phyloP scores from a whole-genome alignment of 2,797 vertebrate species.

The Microctenopoma steveboyesi region DNA sequence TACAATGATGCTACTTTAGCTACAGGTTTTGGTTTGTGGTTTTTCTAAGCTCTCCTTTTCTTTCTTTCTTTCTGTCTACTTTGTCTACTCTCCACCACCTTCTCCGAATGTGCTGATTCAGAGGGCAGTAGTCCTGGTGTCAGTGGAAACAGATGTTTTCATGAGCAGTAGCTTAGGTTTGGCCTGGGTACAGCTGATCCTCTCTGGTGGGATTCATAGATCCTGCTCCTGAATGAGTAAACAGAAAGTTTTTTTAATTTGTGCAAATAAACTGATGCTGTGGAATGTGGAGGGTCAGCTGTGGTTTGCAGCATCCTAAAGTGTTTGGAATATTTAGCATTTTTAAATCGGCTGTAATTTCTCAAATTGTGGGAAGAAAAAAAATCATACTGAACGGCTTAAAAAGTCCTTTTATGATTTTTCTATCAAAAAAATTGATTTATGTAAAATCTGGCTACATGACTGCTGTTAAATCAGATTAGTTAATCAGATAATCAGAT shows the following conservation, averaged over 20 bases:
- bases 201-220: constrained; percentile 6
- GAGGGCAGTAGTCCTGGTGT: constrained; percentile 12
- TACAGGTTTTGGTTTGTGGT: neutral
- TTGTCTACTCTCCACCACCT: neutral
- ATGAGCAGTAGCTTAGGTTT: constrained; percentile 6
- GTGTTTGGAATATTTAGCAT: too few relatives aligned
- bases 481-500: too few relatives aligned
- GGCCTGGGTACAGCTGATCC: constrained; percentile 18
- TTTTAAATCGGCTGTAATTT: too few relatives aligned
- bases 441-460: too few relatives aligned
- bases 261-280: neutral
- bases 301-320: constrained; percentile 4
- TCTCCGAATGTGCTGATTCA: constrained; percentile 41
- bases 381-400: too few relatives aligned
- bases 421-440: too few relatives aligned
- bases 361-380: too few relatives aligned
- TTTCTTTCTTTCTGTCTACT: neutral
- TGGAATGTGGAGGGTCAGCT: constrained; percentile 27
- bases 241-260: constrained; percentile 1
- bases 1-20: neutral
- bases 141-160: constrained; percentile 29
- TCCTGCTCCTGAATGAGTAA: constrained; percentile 4
- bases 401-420: too few relatives aligned
- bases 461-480: too few relatives aligned
- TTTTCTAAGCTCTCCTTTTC: neutral